Conservation (phyloP, 2,113 vertebrate genomes). For the Cettia cetti region DNA sequence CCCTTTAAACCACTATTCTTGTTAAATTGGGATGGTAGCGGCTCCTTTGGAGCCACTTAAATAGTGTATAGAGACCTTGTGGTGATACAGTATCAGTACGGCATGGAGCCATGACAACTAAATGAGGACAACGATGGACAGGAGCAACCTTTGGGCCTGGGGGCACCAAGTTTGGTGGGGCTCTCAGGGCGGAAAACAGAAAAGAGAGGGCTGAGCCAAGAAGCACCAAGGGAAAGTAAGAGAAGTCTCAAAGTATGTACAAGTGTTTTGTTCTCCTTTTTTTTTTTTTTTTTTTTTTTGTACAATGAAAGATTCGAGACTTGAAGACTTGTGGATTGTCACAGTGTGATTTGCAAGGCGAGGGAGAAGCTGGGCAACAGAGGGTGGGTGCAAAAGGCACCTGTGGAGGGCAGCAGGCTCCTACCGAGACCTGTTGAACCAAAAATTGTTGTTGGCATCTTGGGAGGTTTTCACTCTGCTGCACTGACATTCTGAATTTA, state of each 20-base stretch:
- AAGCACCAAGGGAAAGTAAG: slow-evolving; percentile 59
- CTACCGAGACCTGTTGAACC: neutral
- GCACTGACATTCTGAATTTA: neutral
- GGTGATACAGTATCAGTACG: slow-evolving; percentile 52
- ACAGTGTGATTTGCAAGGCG: neutral
- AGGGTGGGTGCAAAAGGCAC: neutral
- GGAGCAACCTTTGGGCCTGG: slow-evolving; percentile 49
- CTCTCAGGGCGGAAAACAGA: slow-evolving; percentile 55
- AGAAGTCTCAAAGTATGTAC: slow-evolving; percentile 68
- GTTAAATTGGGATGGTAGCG: slow-evolving; percentile 51
- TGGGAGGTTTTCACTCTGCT: neutral
- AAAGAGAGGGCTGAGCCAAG: slow-evolving; percentile 59
- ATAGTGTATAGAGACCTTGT: slow-evolving; percentile 56
- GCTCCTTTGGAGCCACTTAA: slow-evolving; percentile 45
- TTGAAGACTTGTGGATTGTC: slow-evolving; percentile 12
- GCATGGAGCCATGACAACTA: slow-evolving; percentile 59
- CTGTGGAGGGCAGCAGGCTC: neutral
- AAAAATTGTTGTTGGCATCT: neutral
- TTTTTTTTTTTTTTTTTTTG: neutral
- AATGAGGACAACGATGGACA: slow-evolving; percentile 65
- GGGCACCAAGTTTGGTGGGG: slow-evolving; percentile 58
- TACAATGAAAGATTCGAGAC: slow-evolving; percentile 18
- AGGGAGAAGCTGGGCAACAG: neutral
- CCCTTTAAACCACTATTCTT: slow-evolving; percentile 52
- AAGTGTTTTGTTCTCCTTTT: slow-evolving; percentile 49